These are phyloP conservation scores for Leptosomus discolor DNA, from an alignment of 2,113 vertebrate genomes.

Conservation along the genomic window DNA sequence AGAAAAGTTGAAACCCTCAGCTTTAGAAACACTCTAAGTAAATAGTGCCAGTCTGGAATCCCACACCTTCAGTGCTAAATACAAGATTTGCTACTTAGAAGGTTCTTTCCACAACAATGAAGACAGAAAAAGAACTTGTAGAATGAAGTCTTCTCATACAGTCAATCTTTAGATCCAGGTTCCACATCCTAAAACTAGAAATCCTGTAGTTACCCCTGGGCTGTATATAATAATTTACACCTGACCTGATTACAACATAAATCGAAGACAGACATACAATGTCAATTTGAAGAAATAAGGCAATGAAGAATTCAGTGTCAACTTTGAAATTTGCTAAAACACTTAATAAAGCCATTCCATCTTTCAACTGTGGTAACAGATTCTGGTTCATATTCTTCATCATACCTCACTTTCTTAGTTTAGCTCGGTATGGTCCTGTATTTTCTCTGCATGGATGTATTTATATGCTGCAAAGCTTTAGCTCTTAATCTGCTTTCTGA, in stretches of 20 bases:
- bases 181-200: neutral
- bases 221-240: neutral
- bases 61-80: neutral
- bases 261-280: neutral
- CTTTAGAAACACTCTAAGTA: neutral
- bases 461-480: neutral
- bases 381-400: neutral
- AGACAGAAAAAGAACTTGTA: neutral
- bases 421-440: neutral
- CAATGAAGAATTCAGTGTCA: neutral
- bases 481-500: neutral
- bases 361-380: neutral
- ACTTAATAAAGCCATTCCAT: neutral
- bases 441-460: neutral
- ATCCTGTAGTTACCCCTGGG: neutral
- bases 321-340: neutral
- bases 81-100: rapidly evolving
- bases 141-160: neutral
- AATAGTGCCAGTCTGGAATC: neutral
- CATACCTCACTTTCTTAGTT: neutral
- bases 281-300: neutral
- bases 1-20: neutral
- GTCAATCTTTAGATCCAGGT: neutral
- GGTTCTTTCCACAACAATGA: neutral
- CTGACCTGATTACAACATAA: neutral